Conservation (phyloP, 2,797 vertebrate species). For the Melanotaenia trifasciata region DNA sequence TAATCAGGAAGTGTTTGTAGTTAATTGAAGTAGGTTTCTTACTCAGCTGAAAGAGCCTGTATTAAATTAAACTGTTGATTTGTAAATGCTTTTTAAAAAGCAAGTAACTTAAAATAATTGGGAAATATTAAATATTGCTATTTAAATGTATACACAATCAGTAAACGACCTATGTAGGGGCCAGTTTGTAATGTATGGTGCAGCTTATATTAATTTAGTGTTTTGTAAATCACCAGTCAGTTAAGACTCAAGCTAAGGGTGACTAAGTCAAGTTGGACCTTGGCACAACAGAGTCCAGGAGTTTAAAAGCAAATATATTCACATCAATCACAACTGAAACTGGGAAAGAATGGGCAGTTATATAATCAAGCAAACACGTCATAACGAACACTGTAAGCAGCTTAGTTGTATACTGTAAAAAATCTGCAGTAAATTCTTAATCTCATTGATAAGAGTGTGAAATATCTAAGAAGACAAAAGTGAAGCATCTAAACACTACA, state of each 20-base stretch:
- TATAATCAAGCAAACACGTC: conserved; percentile 35
- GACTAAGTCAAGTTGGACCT: conserved; percentile 4
- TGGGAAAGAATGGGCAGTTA: conserved; percentile 16
- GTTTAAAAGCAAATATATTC: conserved; percentile 19
- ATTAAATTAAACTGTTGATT: neutral
- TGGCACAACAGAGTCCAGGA: neutral
- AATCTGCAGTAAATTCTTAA: conserved; percentile 20
- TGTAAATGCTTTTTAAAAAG: neutral
- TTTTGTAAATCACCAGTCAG: neutral
- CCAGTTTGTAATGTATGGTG: neutral
- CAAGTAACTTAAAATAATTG: neutral
- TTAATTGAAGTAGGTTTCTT: neutral
- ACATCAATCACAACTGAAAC: conserved; percentile 19
- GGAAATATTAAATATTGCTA: neutral
- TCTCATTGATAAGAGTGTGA: neutral
- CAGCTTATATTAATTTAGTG: neutral
- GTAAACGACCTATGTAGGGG: neutral
- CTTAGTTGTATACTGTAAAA: conserved; percentile 34
- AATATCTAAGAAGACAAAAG: conserved; percentile 1
- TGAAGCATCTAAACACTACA: neutral
- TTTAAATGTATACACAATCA: neutral
- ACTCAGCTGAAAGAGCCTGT: neutral
- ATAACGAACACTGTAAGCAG: conserved; percentile 46
- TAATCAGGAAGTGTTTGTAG: conserved; percentile 9
- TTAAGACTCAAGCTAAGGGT: neutral